A percentile compares a stretch with the other conserved stretches of the same genome.
phyloP scores from a whole-genome alignment of 2,113 vertebrate species.

The Laticauda colubrina region DNA sequence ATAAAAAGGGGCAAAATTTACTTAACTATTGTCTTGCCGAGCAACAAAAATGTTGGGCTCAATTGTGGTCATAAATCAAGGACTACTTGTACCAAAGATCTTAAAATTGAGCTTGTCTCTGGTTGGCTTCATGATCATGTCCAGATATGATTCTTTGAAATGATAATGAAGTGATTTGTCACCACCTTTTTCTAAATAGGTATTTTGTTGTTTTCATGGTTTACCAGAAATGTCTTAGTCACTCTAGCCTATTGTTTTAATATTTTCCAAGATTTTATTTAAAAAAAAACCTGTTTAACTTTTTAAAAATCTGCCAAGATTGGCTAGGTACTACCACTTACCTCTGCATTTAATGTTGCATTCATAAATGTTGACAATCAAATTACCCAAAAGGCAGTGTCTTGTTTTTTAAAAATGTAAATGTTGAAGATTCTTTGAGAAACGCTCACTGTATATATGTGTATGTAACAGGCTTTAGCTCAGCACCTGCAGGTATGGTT shows the following conservation, averaged over 20 bases:
- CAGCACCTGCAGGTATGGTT: background rate
- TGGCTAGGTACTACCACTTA: background rate
- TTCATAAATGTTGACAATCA: background rate
- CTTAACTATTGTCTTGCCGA: background rate
- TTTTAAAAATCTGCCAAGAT: background rate
- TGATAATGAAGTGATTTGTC: background rate
- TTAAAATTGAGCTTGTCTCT: background rate
- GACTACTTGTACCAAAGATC: background rate
- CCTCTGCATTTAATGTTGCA: background rate
- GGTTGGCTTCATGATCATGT: background rate
- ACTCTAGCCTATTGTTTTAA: background rate
- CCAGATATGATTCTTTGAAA: background rate
- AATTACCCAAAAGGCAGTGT: background rate
- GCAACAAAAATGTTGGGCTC: background rate
- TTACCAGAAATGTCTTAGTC: background rate
- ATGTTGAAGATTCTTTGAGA: background rate
- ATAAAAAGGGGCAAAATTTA: background rate
- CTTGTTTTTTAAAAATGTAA: background rate
- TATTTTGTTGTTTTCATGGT: background rate
- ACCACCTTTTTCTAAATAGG: background rate
- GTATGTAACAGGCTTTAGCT: background rate
- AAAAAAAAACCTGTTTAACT: background rate
- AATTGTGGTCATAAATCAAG: background rate
- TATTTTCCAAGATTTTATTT: background rate
- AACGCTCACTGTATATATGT: background rate